These are phyloP conservation scores for Syrrhaptes paradoxus DNA, from an alignment of 2,113 vertebrate species.

Conservation along the genomic window DNA sequence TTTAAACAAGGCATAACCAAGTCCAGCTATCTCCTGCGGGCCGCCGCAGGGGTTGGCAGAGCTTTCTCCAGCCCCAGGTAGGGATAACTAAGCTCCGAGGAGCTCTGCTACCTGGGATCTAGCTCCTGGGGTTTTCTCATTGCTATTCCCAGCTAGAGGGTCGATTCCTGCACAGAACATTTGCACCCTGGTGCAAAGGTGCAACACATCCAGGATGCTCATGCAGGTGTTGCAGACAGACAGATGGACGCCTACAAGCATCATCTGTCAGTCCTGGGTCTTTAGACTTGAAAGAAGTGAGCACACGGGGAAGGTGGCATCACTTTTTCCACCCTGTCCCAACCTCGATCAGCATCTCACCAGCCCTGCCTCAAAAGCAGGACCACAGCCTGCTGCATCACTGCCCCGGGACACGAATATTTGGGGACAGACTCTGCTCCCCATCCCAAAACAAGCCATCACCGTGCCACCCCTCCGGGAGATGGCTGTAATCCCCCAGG, in stretches of 20 bases:
- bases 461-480: background rate
- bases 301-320: fast-evolving
- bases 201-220: background rate
- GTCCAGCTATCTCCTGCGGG: background rate
- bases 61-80: background rate
- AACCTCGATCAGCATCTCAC: background rate
- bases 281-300: background rate
- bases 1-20: conserved; percentile 64
- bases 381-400: background rate
- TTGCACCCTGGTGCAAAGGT: background rate
- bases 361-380: background rate
- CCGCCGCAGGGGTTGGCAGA: background rate
- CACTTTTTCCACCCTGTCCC: background rate
- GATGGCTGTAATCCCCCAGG: background rate
- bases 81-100: background rate
- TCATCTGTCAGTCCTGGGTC: background rate
- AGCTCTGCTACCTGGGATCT: background rate
- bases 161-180: background rate
- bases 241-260: background rate
- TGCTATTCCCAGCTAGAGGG: background rate
- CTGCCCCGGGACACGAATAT: background rate
- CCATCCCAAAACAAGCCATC: background rate
- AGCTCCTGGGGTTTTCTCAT: background rate
- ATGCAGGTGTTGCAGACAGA: fast-evolving
- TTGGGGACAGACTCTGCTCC: background rate